phyloP scores from a whole-genome alignment of 1,140 invertebrate species.

The Drosophila subpulchrella region DNA sequence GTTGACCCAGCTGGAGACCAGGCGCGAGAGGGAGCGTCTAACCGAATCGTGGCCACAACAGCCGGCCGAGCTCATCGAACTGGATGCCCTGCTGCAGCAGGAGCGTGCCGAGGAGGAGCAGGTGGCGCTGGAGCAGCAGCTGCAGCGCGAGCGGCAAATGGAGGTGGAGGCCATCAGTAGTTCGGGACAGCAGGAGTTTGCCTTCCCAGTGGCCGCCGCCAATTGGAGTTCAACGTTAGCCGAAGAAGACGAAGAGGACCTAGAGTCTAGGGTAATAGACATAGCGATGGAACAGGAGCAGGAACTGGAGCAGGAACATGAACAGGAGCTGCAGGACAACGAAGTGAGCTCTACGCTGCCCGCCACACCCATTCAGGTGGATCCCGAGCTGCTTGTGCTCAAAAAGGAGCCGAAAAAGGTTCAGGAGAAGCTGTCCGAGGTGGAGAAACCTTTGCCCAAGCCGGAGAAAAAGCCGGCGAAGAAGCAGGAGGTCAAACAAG shows the following conservation, averaged over 20 bases:
- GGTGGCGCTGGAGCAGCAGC: conserved; percentile 66
- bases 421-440: neutral
- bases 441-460: neutral
- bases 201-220: conserved; percentile 1
- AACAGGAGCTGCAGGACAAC: conserved; percentile 56
- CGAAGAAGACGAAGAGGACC: neutral
- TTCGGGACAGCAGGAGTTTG: conserved; percentile 24
- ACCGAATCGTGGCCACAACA: conserved; percentile 21
- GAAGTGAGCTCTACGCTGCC: conserved; percentile 66
- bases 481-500: neutral
- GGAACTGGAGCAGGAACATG: neutral
- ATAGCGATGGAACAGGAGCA: neutral
- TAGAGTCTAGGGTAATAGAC: conserved; percentile 1
- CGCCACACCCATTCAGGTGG: conserved; percentile 36
- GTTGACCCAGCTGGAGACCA: conserved; percentile 76
- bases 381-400: neutral
- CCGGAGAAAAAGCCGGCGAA: neutral
- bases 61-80: conserved; percentile 56
- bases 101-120: conserved; percentile 78
- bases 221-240: conserved; percentile 5
- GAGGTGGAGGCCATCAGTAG: conserved; percentile 41
- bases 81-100: conserved; percentile 78
- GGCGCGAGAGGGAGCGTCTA: conserved; percentile 36
- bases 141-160: conserved; percentile 31
- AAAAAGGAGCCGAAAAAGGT: neutral